These are phyloP conservation scores for Pegoplata infirma DNA, from an alignment of 2,888 invertebrate genomes.

Conservation along the genomic window DNA sequence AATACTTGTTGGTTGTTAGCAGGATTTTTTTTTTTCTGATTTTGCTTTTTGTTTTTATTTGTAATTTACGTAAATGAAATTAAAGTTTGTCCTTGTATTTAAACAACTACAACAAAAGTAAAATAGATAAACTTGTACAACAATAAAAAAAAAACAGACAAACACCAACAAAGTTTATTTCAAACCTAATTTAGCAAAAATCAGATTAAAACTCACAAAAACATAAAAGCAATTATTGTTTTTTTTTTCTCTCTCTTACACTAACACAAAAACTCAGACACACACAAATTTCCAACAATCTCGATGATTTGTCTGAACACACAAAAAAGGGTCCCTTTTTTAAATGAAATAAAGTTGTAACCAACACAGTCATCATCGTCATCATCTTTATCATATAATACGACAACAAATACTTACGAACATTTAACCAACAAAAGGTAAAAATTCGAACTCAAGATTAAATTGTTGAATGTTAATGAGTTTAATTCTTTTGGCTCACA, in stretches of 20 bases:
- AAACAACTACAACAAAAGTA: slow-evolving; percentile 24
- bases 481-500: slow-evolving; percentile 46
- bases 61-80: slow-evolving; percentile 51
- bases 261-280: slow-evolving; percentile 17
- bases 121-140: slow-evolving; percentile 37
- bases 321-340: slow-evolving; percentile 4
- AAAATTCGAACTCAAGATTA: slow-evolving; percentile 43
- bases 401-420: slow-evolving; percentile 15
- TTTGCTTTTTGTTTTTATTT: slow-evolving; percentile 4
- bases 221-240: slow-evolving; percentile 57
- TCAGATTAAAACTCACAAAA: slow-evolving; percentile 58
- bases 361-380: neutral
- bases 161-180: slow-evolving; percentile 55
- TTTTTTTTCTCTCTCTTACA: neutral
- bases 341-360: slow-evolving; percentile 37
- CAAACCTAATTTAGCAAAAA: slow-evolving; percentile 62
- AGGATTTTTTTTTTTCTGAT: slow-evolving; percentile 2
- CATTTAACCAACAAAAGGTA: slow-evolving; percentile 18
- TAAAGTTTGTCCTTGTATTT: slow-evolving; percentile 55
- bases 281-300: neutral
- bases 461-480: slow-evolving; percentile 58
- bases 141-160: slow-evolving; percentile 12
- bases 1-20: slow-evolving; percentile 25
- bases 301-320: neutral
- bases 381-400: neutral